These are phyloP conservation scores for Cettia cetti DNA, from an alignment of 2,113 vertebrate genomes.

Conservation along the genomic window DNA sequence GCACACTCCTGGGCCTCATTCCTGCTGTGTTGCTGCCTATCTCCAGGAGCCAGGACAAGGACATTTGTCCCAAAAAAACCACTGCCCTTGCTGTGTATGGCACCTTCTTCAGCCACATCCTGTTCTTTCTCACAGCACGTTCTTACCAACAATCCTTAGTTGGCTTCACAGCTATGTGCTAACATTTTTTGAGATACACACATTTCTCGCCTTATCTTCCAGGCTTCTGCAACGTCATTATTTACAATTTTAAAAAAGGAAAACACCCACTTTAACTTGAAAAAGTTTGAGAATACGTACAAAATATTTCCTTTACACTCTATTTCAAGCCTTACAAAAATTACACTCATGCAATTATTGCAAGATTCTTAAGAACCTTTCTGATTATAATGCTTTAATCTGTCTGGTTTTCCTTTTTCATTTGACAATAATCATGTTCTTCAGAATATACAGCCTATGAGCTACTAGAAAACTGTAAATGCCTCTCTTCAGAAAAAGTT, in stretches of 20 bases:
- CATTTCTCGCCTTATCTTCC: background rate
- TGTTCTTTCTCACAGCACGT: background rate
- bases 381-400: background rate
- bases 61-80: background rate
- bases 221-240: background rate
- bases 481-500: background rate
- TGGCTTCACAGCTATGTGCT: background rate
- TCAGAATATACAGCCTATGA: background rate
- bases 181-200: background rate
- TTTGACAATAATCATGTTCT: background rate
- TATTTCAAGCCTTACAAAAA: background rate
- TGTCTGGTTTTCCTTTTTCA: background rate
- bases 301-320: background rate
- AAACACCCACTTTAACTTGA: accelerated
- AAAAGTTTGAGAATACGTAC: background rate
- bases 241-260: background rate
- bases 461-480: background rate
- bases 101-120: background rate
- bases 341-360: background rate
- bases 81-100: background rate
- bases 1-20: background rate
- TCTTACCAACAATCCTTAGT: background rate
- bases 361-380: background rate
- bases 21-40: background rate
- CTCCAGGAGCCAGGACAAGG: background rate